Evolutionary conservation across 2,113 vertebrate species (phyloP).

Genomic region (Festucalex cinctus): DNA sequence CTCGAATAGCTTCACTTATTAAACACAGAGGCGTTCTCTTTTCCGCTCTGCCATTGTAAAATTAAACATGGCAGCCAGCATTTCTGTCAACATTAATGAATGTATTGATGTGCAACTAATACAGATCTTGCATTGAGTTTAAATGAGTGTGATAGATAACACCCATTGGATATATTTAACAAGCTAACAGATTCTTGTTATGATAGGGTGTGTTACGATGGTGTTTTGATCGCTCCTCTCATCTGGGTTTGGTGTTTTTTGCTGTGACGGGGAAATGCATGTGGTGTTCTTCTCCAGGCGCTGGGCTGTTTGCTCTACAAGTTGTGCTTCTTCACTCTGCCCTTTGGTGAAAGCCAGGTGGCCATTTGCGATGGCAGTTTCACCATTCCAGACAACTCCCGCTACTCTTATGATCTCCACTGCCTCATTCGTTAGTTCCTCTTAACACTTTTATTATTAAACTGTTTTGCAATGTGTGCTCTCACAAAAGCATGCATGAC

Average conservation of each 20-base stretch:
- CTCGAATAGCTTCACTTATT: background rate
- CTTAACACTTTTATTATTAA: background rate
- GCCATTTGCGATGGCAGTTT: conserved; percentile 98
- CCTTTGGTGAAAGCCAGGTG: conserved; percentile 98
- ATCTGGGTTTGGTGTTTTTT: conserved; percentile 8
- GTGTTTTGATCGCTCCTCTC: conserved; percentile 1
- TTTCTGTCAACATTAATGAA: background rate
- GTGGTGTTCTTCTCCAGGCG: conserved; percentile 73
- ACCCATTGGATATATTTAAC: background rate
- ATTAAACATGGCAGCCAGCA: background rate
- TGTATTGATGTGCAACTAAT: background rate
- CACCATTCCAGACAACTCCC: conserved; percentile 97
- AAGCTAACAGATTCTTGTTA: background rate
- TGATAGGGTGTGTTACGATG: conserved; percentile 8
- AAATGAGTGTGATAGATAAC: background rate
- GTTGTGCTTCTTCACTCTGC: conserved; percentile 96
- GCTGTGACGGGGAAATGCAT: conserved; percentile 25
- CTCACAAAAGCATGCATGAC: background rate
- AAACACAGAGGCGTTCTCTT: background rate
- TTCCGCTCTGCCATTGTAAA: background rate
- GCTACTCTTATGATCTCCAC: conserved; percentile 96
- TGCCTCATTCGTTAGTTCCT: conserved; percentile 89
- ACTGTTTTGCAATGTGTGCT: conserved; percentile 6
- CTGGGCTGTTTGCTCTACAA: conserved; percentile 97
- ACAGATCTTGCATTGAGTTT: background rate